These are phyloP conservation scores for Polia nebulosa DNA, from an alignment of 2,888 invertebrate species.

Conservation along the genomic window DNA sequence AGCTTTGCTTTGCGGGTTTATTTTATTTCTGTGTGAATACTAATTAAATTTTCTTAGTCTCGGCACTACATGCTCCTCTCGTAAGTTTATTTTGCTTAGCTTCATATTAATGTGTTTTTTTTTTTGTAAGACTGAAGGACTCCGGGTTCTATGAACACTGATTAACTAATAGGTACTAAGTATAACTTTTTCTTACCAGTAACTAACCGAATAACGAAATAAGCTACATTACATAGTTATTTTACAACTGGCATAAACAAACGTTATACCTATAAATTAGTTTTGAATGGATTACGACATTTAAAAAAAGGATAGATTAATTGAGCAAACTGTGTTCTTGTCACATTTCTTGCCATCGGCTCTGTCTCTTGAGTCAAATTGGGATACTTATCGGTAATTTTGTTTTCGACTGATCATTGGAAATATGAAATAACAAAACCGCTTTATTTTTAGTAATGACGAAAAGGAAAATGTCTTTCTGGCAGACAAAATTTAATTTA, in stretches of 20 bases:
- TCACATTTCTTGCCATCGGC: too few species aligned
- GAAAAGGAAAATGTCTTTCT: too few species aligned
- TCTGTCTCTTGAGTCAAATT: not conserved
- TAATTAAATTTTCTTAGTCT: not conserved
- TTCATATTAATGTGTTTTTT: not conserved
- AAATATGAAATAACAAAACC: not conserved
- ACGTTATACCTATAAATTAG: too few species aligned
- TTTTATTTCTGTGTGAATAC: constrained; percentile 9
- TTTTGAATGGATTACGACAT: too few species aligned
- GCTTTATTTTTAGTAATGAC: not conserved
- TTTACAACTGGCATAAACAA: too few species aligned
- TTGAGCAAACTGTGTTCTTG: too few species aligned
- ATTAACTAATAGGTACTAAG: too few species aligned
- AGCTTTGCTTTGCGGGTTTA: not conserved
- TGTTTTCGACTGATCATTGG: not conserved
- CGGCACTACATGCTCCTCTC: not conserved
- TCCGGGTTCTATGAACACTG: not conserved
- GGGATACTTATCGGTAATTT: not conserved
- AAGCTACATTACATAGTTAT: too few species aligned
- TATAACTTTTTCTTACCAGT: too few species aligned
- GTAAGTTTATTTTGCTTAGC: not conserved
- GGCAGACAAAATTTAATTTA: too few species aligned
- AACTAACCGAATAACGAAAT: too few species aligned
- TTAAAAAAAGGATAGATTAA: too few species aligned
- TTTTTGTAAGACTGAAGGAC: not conserved